Evolutionary conservation across 1,140 invertebrate genomes (phyloP).

Genomic region (Arion vulgaris): DNA sequence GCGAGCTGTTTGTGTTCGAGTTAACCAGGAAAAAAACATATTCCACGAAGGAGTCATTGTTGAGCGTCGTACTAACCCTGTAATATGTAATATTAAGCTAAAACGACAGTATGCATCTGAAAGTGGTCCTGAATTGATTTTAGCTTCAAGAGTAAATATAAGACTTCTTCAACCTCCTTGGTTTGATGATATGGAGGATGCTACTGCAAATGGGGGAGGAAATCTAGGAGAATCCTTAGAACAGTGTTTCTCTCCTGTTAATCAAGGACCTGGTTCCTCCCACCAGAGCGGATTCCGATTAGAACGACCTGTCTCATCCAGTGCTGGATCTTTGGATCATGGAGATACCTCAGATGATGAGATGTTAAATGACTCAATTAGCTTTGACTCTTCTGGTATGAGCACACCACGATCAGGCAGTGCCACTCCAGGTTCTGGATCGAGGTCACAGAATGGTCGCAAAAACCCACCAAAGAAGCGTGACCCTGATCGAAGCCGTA

Average conservation of each 20-base stretch:
- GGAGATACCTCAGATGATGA: constrained; percentile 67
- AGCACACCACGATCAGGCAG: constrained; percentile 69
- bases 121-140: constrained; percentile 42
- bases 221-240: constrained; percentile 23
- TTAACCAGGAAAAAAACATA: constrained; percentile 76
- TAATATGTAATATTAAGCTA: constrained; percentile 2
- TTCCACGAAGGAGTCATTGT: constrained; percentile 88
- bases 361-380: constrained; percentile 61
- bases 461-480: constrained; percentile 65
- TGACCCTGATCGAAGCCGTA: constrained; percentile 65
- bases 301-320: constrained; percentile 43
- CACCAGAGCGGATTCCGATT: constrained; percentile 78
- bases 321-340: constrained; percentile 53
- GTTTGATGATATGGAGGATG: constrained; percentile 92
- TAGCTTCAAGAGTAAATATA: constrained; percentile 88
- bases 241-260: constrained; percentile 31
- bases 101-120: not conserved
- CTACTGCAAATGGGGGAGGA: constrained; percentile 28
- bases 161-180: constrained; percentile 93
- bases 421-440: constrained; percentile 73
- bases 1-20: constrained; percentile 78
- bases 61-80: constrained; percentile 79
- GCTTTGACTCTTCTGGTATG: constrained; percentile 66
- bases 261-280: constrained; percentile 33
- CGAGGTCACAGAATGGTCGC: constrained; percentile 58